Conservation (phyloP, 2,888 invertebrate genomes). For the Ennomos quercinarius region DNA sequence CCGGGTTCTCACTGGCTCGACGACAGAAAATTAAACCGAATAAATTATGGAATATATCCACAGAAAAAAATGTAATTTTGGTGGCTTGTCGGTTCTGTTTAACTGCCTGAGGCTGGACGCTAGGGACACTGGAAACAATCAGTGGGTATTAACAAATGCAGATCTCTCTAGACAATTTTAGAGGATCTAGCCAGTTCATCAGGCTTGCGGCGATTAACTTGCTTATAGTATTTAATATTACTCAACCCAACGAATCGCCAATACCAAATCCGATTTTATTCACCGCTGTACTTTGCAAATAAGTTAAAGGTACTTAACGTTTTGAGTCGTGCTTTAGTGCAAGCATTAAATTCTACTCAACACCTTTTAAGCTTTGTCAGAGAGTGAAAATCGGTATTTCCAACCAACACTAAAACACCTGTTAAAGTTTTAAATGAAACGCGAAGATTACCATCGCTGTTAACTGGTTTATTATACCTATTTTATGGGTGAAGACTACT, state of each 20-base stretch:
- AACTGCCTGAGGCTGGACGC: too few relatives aligned
- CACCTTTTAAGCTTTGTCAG: constrained; percentile 1
- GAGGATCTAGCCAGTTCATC: too few relatives aligned
- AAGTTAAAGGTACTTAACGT: constrained; percentile 1
- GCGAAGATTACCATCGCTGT: background rate
- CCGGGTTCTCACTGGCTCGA: constrained; percentile 13
- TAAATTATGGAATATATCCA: too few relatives aligned
- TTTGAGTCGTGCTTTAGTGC: constrained; percentile 3
- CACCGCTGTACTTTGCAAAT: background rate
- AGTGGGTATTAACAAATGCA: background rate
- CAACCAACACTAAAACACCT: constrained; percentile 6
- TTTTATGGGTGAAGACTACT: background rate
- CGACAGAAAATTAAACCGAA: constrained; percentile 7
- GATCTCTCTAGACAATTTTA: too few relatives aligned
- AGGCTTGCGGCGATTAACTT: too few relatives aligned
- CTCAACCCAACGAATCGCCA: too few relatives aligned
- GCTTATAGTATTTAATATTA: too few relatives aligned
- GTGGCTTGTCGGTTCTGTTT: too few relatives aligned
- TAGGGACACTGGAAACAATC: too few relatives aligned
- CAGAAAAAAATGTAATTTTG: too few relatives aligned
- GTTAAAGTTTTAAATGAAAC: constrained; percentile 4
- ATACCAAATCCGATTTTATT: too few relatives aligned
- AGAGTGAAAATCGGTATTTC: background rate
- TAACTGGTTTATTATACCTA: constrained; percentile 6
- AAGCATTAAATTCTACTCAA: constrained; percentile 6